These are phyloP conservation scores for Paramuricea clavata DNA, from an alignment of 92 coral and sea anemone species.

Conservation along the genomic window DNA sequence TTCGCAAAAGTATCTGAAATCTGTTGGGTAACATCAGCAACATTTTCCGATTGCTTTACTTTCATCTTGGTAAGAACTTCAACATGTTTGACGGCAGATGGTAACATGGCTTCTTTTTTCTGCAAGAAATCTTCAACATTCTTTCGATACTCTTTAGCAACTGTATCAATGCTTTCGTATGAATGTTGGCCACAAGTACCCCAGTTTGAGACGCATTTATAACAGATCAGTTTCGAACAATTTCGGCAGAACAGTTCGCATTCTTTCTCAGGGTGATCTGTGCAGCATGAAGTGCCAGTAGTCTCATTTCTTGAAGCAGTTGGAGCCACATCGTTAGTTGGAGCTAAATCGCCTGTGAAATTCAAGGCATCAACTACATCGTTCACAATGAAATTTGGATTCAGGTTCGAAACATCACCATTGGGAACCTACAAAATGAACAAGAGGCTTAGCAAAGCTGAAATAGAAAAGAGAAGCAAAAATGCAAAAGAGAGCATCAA, in stretches of 20 bases:
- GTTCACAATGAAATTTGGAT: conserved; percentile 15
- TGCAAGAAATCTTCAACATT: not conserved
- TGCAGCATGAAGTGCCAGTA: conserved; percentile 2
- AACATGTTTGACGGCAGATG: not conserved
- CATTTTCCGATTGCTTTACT: conserved; percentile 15
- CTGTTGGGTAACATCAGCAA: not conserved
- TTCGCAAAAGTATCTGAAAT: not conserved
- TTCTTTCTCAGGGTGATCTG: not conserved
- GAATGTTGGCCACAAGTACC: conserved; percentile 23
- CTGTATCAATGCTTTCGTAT: not conserved
- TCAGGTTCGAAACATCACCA: conserved; percentile 39
- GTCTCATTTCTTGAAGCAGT: not conserved
- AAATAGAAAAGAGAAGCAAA: too few relatives aligned
- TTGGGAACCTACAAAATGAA: conserved; percentile 33
- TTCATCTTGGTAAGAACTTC: conserved; percentile 1
- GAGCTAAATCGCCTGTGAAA: not conserved
- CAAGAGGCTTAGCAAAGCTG: too few relatives aligned
- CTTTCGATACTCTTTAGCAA: not conserved
- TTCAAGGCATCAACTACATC: not conserved
- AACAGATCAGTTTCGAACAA: conserved; percentile 31
- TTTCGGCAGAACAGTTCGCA: conserved; percentile 31
- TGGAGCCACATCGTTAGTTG: not conserved
- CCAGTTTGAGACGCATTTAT: conserved; percentile 24
- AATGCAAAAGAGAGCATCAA: too few relatives aligned
- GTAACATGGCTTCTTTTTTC: not conserved